Base-by-base conservation (phyloP, 2,797 vertebrate species). In the Artibeus lituratus region DNA sequence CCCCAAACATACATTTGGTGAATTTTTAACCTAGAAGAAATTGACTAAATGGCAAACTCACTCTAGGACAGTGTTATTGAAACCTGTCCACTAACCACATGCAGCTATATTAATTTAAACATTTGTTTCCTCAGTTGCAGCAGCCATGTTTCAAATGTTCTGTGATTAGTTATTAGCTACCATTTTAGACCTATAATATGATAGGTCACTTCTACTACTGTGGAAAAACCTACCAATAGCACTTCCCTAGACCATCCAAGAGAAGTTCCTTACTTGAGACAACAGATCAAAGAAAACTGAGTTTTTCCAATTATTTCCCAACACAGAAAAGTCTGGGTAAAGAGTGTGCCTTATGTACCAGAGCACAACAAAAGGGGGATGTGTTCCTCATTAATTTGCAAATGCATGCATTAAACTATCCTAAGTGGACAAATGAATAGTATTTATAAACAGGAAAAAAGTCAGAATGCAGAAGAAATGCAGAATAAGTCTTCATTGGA, bases 321-420 rank as follows among this genome's bases (percentile, higher is more conserved):
- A 57, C 11, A 94, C 85, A 94, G 14, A 2, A 93, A 82, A 88
- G 39, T 86, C 57, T 24, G 8, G n/a, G 44, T 35, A 49, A 97
- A 83, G 0, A 94, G 76, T 88, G 49, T 91, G 24, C 93, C 96
- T 93, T 95, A 96, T 84, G 87, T 96, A 73, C 97, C 94, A 95
- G 92, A 74, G n/a, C 29, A 10, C 42, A 87, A 87, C 44, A 96
- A 95, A 97, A 70, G 26, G 72, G 35, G 39, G 32, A 53, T 44
- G 35, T 26, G 5, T 55, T 8, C 16, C 86, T 87, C 51, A 69
- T 87, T 91, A 78, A 88, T 86, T 92, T 94, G 32, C 18, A 44
- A 86, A 87, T 39, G 86, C 96, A 74, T 37, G 94, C 51, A 87
- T 90, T 92, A 82, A 72, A 91, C 37, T 73, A 81, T 49, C 1